phyloP scores from a whole-genome alignment of 64 coral and sea anemone genomes.

The Actinia tenebrosa region DNA sequence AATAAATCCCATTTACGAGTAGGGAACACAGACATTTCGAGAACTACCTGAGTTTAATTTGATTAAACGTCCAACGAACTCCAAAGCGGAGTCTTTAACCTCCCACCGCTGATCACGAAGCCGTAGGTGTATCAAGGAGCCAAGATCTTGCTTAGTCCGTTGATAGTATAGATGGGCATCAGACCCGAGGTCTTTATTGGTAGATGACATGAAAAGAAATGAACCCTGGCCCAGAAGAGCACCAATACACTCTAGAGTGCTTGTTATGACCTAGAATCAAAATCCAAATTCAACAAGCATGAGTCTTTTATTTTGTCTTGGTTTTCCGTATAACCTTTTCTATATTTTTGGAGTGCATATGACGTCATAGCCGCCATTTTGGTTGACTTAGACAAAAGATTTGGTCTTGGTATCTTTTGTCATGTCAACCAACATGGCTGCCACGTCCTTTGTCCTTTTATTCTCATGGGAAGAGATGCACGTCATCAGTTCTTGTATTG shows the following conservation, averaged over 20 bases:
- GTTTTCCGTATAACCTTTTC: no score
- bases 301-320: not conserved
- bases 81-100: constrained; percentile 67
- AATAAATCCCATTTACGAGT: no score
- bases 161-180: not conserved
- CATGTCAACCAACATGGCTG: no score
- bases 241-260: not conserved
- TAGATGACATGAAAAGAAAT: not conserved
- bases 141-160: not conserved
- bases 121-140: constrained; percentile 50
- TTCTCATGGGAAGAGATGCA: no score
- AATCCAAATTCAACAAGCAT: not conserved
- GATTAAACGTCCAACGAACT: constrained; percentile 60
- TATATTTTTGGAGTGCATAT: not conserved
- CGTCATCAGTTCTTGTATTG: no score
- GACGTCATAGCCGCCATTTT: no score
- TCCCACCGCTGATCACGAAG: constrained; percentile 77
- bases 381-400: no score
- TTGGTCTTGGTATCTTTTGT: no score
- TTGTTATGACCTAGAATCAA: not conserved
- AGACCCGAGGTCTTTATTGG: not conserved
- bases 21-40: not conserved
- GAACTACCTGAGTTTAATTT: constrained; percentile 26
- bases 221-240: not conserved
- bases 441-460: no score